Conservation (phyloP, 2,797 vertebrate genomes). For the Perodicticus potto region DNA sequence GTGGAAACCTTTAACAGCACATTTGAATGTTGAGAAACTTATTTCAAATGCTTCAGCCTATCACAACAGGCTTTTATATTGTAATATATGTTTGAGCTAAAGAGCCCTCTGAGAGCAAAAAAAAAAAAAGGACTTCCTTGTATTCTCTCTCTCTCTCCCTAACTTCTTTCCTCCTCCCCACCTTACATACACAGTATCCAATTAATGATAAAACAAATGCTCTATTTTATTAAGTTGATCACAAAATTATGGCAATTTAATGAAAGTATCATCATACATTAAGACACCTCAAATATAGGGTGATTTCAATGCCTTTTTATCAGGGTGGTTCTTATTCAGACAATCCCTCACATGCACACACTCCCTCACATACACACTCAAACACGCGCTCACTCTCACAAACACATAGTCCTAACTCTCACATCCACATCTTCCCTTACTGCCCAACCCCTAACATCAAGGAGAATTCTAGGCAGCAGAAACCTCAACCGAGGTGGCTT, state of each 20-base stretch:
- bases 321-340: not conserved
- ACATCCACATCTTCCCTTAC: not conserved
- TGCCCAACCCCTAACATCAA: not conserved
- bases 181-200: not conserved
- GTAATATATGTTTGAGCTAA: not conserved
- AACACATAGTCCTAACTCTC: not conserved
- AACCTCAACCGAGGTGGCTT: not conserved
- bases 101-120: not conserved
- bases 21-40: slow-evolving; percentile 25
- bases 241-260: not conserved
- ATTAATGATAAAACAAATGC: not conserved
- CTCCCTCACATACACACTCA: no score
- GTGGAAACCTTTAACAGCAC: not conserved
- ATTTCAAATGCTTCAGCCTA: not conserved
- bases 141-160: not conserved
- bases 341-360: no score
- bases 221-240: not conserved
- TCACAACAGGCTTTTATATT: not conserved
- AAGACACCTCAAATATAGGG: not conserved
- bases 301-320: not conserved
- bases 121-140: not conserved
- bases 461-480: not conserved
- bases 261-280: not conserved
- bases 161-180: not conserved
- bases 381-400: no score